Percentiles rank a stretch among this genome's conserved stretches.
Evolutionary conservation across 1,140 invertebrate species (phyloP).

Genomic region (Apis cerana): DNA sequence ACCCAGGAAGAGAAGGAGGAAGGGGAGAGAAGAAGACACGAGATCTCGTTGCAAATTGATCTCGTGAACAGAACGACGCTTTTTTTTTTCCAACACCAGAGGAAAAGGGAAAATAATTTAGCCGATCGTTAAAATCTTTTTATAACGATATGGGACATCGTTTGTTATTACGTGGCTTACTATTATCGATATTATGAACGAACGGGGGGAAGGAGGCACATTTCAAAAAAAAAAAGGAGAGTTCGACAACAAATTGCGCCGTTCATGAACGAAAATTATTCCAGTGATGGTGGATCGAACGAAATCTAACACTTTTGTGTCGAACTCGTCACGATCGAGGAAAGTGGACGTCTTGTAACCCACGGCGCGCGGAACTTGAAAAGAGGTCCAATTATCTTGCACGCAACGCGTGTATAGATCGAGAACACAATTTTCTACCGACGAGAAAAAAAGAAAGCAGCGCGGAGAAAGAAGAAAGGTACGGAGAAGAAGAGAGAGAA

Average conservation of each 20-base stretch:
- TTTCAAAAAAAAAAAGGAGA: background rate
- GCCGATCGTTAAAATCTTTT: background rate
- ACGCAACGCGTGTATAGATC: conserved; percentile 57
- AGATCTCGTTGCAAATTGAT: background rate
- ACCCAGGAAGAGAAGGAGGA: background rate
- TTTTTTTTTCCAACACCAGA: background rate
- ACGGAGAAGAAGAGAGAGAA: background rate
- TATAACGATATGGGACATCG: background rate
- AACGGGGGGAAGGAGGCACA: background rate
- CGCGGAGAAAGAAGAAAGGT: background rate
- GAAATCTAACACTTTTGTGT: conserved; percentile 51
- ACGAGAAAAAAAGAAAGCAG: conserved; percentile 9
- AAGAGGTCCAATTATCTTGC: conserved; percentile 58
- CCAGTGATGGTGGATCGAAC: conserved; percentile 3
- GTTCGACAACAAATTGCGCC: background rate
- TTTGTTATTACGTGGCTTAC: background rate
- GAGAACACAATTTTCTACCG: conserved; percentile 51
- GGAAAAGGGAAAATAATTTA: too few relatives aligned
- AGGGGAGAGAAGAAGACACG: background rate
- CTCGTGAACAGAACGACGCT: background rate
- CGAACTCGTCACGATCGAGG: conserved; percentile 46
- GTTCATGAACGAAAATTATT: conserved; percentile 24
- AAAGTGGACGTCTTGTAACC: conserved; percentile 39
- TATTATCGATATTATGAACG: conserved; percentile 2
- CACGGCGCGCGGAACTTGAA: conserved; percentile 40